Percentiles rank a stretch among this genome's conserved stretches.
Evolutionary conservation across 2,113 vertebrate species (phyloP).

Genomic region (Corythornis cristatus): DNA sequence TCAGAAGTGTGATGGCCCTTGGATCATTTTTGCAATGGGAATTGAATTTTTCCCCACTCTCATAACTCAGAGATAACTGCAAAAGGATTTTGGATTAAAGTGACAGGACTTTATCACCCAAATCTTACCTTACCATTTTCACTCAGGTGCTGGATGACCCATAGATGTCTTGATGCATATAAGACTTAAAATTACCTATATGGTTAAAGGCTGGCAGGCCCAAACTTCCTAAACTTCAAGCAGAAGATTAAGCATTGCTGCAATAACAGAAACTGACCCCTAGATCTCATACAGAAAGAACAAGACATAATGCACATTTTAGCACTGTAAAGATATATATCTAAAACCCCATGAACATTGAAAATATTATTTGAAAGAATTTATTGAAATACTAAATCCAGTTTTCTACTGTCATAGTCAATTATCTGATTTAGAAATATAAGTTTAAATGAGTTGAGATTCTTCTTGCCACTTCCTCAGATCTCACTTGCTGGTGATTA

Average conservation of each 20-base stretch:
- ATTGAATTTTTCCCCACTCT: slow-evolving; percentile 16
- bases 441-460: background rate
- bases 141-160: background rate
- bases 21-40: slow-evolving; percentile 32
- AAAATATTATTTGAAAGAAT: background rate
- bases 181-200: background rate
- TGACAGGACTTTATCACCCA: background rate
- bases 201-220: background rate
- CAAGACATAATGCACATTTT: background rate
- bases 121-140: background rate
- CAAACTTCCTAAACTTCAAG: background rate
- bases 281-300: background rate
- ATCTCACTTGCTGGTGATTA: background rate
- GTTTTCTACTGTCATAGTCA: background rate
- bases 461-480: background rate
- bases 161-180: background rate
- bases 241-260: background rate
- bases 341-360: background rate
- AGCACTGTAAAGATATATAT: background rate
- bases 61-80: background rate
- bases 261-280: background rate
- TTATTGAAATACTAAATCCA: background rate
- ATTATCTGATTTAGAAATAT: background rate
- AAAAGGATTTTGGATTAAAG: slow-evolving; percentile 39
- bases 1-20: background rate